phyloP scores from a whole-genome alignment of 2,797 vertebrate species.

The Catharus ustulatus region DNA sequence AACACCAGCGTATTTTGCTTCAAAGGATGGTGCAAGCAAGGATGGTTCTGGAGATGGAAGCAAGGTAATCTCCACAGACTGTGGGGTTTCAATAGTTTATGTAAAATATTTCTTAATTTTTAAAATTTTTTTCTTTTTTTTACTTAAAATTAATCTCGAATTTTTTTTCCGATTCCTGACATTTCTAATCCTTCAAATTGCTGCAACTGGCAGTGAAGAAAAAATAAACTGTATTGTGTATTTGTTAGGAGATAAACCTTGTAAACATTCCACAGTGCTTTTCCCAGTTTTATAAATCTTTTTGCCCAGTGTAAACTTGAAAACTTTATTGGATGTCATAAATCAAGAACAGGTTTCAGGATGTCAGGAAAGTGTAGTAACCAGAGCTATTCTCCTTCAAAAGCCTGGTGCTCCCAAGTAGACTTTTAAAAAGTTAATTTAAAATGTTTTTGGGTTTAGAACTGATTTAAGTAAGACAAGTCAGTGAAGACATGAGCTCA shows the following conservation, averaged over 20 bases:
- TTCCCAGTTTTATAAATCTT: background rate
- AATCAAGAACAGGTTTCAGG: background rate
- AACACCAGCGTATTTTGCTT: slow-evolving; percentile 87
- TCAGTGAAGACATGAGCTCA: background rate
- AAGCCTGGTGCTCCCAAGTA: background rate
- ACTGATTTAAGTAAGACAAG: background rate
- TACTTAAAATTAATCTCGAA: background rate
- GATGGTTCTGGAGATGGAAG: slow-evolving; percentile 87
- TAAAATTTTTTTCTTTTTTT: background rate
- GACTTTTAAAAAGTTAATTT: background rate
- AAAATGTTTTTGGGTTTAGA: background rate
- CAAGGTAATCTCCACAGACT: slow-evolving; percentile 79
- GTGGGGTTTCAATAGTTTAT: background rate
- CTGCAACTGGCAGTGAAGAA: background rate
- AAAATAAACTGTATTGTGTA: background rate
- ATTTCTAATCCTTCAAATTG: background rate
- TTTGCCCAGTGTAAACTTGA: background rate
- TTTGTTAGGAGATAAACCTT: background rate
- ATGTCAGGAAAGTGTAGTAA: background rate
- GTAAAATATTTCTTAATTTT: background rate
- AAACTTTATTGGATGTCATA: background rate
- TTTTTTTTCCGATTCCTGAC: background rate
- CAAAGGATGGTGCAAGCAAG: slow-evolving; percentile 89
- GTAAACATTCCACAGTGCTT: background rate
- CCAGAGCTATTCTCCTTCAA: background rate